Base-by-base conservation (phyloP, 2,113 vertebrate species). In the Ifrita kowaldi region DNA sequence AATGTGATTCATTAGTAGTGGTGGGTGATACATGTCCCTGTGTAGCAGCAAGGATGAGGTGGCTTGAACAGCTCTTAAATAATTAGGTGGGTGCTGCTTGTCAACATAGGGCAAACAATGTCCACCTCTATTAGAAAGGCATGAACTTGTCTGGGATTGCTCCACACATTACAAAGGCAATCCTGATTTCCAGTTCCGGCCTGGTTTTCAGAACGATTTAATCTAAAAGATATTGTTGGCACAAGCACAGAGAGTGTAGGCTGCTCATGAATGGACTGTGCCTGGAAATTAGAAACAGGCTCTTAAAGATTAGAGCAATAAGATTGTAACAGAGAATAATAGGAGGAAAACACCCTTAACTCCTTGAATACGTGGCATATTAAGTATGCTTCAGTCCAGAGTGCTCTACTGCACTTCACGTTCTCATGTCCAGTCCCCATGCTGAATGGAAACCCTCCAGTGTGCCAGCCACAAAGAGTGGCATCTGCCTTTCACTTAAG, bases 1-100 rank as follows among this genome's bases (percentile, higher is more conserved):
- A n/a, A 64, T 68, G 73, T 88, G 83, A 96, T 90, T 96, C 93
- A 96, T 93, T 94, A 95, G 68, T 56, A 57, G 64, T 80, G 64
- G 80, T 90, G 88, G 90, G 95, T 86, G 83, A 92, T 79, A 46
- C 2, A 33, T 0, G 0, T 70, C 68, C 76, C 44, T 68, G 68
- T 2, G 2, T 50, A 84, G 63, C 82, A 70, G 71, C 49, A 81
- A 60, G 64, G 55, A 86, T 92, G 65, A 95, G 65, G 65, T 68
- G 46, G 65, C 83, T 89, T 87, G 14, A 86, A 53, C 20, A 81
- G 16, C 44, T 83, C 73, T 90, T 35, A 55, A 84, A 17, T 74
- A 30, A 74, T 79, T 37, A 63, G 57, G 49, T 33, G 35, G 30
- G 49, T 92, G 41, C 83, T 87, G 26, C 46, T 78, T 47, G 57